Base-by-base conservation (phyloP, 2,113 vertebrate genomes). In the Istiophorus platypterus region DNA sequence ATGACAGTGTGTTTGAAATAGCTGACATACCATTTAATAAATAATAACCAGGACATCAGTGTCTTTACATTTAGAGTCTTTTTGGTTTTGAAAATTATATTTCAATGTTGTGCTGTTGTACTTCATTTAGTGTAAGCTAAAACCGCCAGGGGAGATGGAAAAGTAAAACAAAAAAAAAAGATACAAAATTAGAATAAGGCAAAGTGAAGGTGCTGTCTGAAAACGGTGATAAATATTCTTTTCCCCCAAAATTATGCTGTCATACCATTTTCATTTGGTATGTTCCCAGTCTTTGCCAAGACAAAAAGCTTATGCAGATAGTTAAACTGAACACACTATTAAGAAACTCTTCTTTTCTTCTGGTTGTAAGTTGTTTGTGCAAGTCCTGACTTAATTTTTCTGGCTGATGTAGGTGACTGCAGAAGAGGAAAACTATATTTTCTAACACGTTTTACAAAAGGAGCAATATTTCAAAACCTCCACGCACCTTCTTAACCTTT, bases 181-280 rank as follows among this genome's bases (percentile, higher is more conserved):
- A 68, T 22, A 75, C 1, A 72, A 58, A 75, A 26, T 59, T 78
- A 34, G 75, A 84, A 76, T 85, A 90, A 89, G 88, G 89, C 89
- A 88, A 90, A 85, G 69, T 74, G 65, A 90, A 71, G n/a, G 56
- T 47, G 64, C 47, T 64, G 57, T 45, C 62, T 80, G 61, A 71
- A 66, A 47, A 56, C 57, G 78, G 66, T 57, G 59, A 82, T 34
- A 71, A 59, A 58, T 61, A 58, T 59, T 26, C 29, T 79, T 68
- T 42, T 37, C 52, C 52, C 63, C 80, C 42, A 10, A 66, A 68
- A 77, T 65, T 17, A 65, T 5, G 37, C 47, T n/a, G 31, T 58
- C 31, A 24, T 45, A 37, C 69, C n/a, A 70, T 73, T 78, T 73
- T 47, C n/a, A 61, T 14, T 65, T 6, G 1, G n/a, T 72, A 47